These are phyloP conservation scores for Parotia lawesii DNA, from an alignment of 2,113 vertebrate genomes.

Conservation along the genomic window DNA sequence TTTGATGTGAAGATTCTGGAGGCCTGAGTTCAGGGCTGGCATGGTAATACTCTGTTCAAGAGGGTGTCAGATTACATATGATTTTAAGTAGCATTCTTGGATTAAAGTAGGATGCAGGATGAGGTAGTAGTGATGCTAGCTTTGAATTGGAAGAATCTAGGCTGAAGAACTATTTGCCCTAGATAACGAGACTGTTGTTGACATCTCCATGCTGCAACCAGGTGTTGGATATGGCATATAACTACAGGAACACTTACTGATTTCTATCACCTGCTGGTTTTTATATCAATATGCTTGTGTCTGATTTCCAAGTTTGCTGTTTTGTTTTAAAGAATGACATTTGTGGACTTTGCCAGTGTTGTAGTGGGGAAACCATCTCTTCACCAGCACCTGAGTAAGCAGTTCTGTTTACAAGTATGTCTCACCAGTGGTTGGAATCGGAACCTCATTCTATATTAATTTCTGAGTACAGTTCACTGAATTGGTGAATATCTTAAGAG, in stretches of 20 bases:
- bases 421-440: neutral
- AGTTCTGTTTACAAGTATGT: rapidly evolving
- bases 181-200: neutral
- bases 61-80: neutral
- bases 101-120: neutral
- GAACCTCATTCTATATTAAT: neutral
- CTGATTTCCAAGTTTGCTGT: neutral
- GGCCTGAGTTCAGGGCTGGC: neutral
- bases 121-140: neutral
- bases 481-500: neutral
- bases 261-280: neutral
- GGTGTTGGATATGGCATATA: neutral
- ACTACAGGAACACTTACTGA: neutral
- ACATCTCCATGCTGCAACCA: neutral
- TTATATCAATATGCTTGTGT: neutral
- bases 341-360: neutral
- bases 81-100: neutral
- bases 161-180: neutral
- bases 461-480: neutral
- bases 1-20: neutral
- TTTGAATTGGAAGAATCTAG: neutral
- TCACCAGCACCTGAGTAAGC: neutral
- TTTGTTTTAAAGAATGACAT: neutral
- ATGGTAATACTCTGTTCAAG: neutral
- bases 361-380: neutral